These are phyloP conservation scores for Atherinomorus stipes DNA, from an alignment of 2,113 vertebrate species.

Conservation along the genomic window DNA sequence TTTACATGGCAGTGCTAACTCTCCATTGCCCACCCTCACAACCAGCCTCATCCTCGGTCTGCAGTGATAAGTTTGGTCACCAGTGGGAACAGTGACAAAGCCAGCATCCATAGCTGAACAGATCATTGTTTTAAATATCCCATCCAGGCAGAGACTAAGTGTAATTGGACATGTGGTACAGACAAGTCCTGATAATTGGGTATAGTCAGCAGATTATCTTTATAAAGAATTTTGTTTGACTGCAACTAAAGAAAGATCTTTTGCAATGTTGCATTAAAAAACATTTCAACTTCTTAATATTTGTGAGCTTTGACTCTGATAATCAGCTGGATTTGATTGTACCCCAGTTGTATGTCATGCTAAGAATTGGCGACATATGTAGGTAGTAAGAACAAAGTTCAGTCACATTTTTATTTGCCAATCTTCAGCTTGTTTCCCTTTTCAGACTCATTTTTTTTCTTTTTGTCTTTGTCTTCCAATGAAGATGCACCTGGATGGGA, in stretches of 20 bases:
- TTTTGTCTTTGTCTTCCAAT: slow-evolving; percentile 5
- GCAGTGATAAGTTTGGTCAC: slow-evolving; percentile 57
- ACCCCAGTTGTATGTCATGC: too few relatives aligned
- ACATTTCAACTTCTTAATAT: too few relatives aligned
- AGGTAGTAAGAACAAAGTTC: neutral
- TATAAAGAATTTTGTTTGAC: too few relatives aligned
- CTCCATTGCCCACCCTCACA: slow-evolving; percentile 16
- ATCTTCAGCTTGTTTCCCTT: neutral
- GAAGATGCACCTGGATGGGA: slow-evolving; percentile 85
- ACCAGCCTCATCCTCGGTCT: slow-evolving; percentile 44
- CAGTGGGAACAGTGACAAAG: slow-evolving; percentile 53
- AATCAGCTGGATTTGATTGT: too few relatives aligned
- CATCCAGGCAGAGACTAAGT: slow-evolving; percentile 8
- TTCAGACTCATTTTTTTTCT: slow-evolving; percentile 12
- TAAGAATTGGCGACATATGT: too few relatives aligned
- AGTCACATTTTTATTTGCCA: slow-evolving; percentile 4
- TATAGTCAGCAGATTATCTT: too few relatives aligned
- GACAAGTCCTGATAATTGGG: neutral
- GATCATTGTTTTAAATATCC: slow-evolving; percentile 69
- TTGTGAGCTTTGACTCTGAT: too few relatives aligned
- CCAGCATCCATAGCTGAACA: slow-evolving; percentile 70
- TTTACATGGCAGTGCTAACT: slow-evolving; percentile 12
- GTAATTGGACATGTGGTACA: neutral
- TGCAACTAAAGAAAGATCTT: too few relatives aligned
- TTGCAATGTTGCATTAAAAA: too few relatives aligned